A percentile compares a stretch with the other conserved stretches of the same genome.
Evolutionary conservation across 1,140 invertebrate genomes (phyloP).

Genomic region (Sitophilus oryzae): DNA sequence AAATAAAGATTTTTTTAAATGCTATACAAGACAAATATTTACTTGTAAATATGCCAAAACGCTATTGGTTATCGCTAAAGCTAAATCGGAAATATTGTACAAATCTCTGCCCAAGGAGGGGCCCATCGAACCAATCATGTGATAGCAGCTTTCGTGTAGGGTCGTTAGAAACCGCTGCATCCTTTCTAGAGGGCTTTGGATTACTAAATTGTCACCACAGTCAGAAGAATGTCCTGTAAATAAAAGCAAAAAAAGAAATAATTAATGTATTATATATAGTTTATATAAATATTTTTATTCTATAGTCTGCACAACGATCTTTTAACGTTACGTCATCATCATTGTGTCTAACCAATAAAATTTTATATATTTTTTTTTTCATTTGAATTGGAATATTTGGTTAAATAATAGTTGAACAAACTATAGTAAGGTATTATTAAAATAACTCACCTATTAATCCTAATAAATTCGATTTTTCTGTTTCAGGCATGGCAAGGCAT

Average conservation of each 20-base stretch:
- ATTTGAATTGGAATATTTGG: too few species aligned
- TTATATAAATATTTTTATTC: too few species aligned
- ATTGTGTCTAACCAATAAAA: too few species aligned
- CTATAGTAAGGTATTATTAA: background rate
- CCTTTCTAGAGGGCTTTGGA: conserved; percentile 57
- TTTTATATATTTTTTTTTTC: too few species aligned
- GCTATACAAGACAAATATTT: conserved; percentile 36
- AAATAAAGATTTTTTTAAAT: conserved; percentile 18
- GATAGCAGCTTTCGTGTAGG: conserved; percentile 68
- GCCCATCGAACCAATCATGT: conserved; percentile 72
- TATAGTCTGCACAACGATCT: too few species aligned
- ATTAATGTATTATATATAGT: background rate
- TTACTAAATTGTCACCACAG: conserved; percentile 46
- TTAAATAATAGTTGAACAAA: background rate
- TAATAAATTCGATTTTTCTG: conserved; percentile 61
- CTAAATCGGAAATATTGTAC: conserved; percentile 63
- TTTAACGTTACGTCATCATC: too few species aligned
- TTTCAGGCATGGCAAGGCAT: conserved; percentile 64
- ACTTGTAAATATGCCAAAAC: conserved; percentile 65
- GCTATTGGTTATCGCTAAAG: conserved; percentile 54
- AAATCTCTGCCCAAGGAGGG: conserved; percentile 76
- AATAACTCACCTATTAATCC: conserved; percentile 45
- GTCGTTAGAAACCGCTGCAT: conserved; percentile 75
- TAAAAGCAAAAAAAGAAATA: background rate
- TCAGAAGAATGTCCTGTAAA: conserved; percentile 37